phyloP scores from a whole-genome alignment of 2,797 vertebrate species.

The Sebastiscus albofasciatus region DNA sequence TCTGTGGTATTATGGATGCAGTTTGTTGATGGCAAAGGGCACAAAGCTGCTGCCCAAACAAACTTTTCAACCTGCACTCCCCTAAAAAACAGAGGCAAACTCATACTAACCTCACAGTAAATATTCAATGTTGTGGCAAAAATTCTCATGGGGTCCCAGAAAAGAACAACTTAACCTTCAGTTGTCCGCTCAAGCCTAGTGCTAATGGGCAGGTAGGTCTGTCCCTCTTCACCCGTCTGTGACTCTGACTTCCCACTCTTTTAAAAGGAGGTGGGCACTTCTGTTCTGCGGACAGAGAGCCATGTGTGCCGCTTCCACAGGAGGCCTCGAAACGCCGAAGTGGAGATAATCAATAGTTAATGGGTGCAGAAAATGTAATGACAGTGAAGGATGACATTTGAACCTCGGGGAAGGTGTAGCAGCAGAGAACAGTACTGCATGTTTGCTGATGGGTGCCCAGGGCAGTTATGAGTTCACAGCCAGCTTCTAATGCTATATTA shows the following conservation, averaged over 20 bases:
- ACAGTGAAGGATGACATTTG: conserved; percentile 74
- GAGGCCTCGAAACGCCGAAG: conserved; percentile 65
- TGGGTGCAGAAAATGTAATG: conserved; percentile 73
- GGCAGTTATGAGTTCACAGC: conserved; percentile 72
- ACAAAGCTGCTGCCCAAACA: conserved; percentile 37
- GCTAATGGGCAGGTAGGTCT: conserved; percentile 58
- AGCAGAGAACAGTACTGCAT: conserved; percentile 57
- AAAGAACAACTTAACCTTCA: conserved; percentile 67
- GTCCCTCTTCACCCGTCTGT: conserved; percentile 28
- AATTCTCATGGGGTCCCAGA: conserved; percentile 54
- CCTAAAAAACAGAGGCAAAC: conserved; percentile 29
- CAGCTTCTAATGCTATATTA: conserved; percentile 79
- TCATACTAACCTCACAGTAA: conserved; percentile 52
- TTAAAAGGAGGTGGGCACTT: conserved; percentile 39
- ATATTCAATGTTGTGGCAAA: conserved; percentile 63
- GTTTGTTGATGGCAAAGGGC: conserved; percentile 33
- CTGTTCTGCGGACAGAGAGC: conserved; percentile 21
- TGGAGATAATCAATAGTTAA: conserved; percentile 83
- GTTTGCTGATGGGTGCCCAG: conserved; percentile 69
- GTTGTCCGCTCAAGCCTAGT: conserved; percentile 49
- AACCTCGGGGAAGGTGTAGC: conserved; percentile 69
- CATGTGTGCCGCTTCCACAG: conserved; percentile 57
- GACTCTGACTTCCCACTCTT: conserved; percentile 6
- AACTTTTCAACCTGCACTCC: conserved; percentile 36
- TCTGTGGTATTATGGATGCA: conserved; percentile 13